Base-by-base conservation (phyloP, 2,888 invertebrate genomes). In the Lochmaea capreae region DNA sequence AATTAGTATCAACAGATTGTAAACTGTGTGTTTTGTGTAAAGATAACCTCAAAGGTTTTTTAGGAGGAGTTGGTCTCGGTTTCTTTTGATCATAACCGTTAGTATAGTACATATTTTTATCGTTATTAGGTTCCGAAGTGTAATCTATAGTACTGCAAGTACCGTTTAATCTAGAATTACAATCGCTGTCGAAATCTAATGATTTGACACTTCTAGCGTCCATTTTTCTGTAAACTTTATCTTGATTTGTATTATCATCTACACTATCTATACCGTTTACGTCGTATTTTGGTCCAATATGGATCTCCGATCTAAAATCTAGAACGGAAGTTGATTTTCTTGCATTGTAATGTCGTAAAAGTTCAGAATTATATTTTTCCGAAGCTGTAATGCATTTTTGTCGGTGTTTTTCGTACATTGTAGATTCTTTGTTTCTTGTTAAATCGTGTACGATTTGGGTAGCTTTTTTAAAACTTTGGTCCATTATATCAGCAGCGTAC, bases 21-120 rank as follows among this genome's bases (percentile, higher is more conserved):
- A 95, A 90, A 85, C 95, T 95, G 76, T 94, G 92, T 0, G 96
- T 94, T 80, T 95, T 91, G 84, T 96, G 96, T 66, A 96, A 87
- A 0, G 95, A 96, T 57, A 96, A 87, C 11, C 96, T 89, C 65
- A 95, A 86, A 0, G 96, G 96, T 84, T 96, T 96, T 82, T 95
- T 93, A 22, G 96, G 96, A 5, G 96, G 96, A 14, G 93, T 92
- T 0, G 95, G 95, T 70, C 94, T 89, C 3, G 90, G 88, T 76
- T 90, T 90, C 10, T 83, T 90, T 14, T 63, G 70, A 10, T 88
- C 84, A 52, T 82, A 81, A 73, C 81, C 80, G 49, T 79, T 77
- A 33, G 33, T 33, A 33, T 33, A 6, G 9, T 86, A 78, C 2
- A 88, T 86, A 80, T 88, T 89, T 70, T 85, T 87, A 77, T 89